Base-by-base conservation (phyloP, 2,113 vertebrate species). In the Nibea coibor region DNA sequence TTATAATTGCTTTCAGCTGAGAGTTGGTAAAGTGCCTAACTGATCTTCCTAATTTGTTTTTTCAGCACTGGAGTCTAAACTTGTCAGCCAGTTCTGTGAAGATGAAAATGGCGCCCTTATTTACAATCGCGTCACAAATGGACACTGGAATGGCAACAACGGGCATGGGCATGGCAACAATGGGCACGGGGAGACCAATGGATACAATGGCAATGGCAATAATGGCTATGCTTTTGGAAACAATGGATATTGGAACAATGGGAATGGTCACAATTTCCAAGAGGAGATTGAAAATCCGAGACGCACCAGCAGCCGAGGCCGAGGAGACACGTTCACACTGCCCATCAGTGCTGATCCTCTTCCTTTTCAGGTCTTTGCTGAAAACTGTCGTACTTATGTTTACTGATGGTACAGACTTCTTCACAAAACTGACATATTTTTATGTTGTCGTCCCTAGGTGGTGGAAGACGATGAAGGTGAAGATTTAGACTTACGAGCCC, bases 41-140 rank as follows among this genome's bases (percentile, higher is more conserved):
- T 14, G 45, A 56, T 61, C 57, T 72, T 1, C 67, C 66, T 4
- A 4, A 50, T 85, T 67, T 72, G 1, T 26, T 70, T 72, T 85
- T 87, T 50, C 72, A 97, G 97, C 95, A 75, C 88, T 98, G 90
- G 97, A 98, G 81, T 97, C 96, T 11, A 95, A 97, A 92, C 94
- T 98, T 58, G 95, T 97, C 28, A 97, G 93, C 82, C 96, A 97
- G 51, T 96, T 98, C 88, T 97, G 97, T 92, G 96, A 97, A 91
- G 96, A 97, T 92, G 96, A 97, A 92, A 96, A 96, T 26, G 95
- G 96, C 4, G 95, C 94, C 35, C 92, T 96, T 54, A 93, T 96
- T 89, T 95, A 96, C 86, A 97, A 96, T 67, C 95, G 24, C 14
- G 87, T 96, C 14, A 86, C 93, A 89, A 96, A 96, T 42, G 83